Conservation (phyloP, 2,113 vertebrate genomes). For the Thymallus thymallus region DNA sequence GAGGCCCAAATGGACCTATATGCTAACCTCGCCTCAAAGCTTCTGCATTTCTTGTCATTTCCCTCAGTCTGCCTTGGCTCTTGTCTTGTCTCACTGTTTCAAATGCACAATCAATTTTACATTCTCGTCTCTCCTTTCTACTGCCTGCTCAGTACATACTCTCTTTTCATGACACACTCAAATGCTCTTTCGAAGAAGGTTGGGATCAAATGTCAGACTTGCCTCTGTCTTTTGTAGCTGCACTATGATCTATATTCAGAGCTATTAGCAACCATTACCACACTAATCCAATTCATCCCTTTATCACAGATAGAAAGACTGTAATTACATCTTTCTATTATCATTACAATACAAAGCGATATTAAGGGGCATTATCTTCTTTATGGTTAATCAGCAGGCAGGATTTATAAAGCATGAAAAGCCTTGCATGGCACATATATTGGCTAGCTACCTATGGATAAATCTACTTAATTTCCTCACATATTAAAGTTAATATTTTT, state of each 20-base stretch:
- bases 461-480: conserved; percentile 52
- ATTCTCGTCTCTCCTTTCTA: conserved; percentile 47
- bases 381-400: conserved; percentile 55
- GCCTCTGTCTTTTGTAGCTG: conserved; percentile 28
- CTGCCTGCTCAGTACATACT: conserved; percentile 1
- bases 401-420: conserved; percentile 36
- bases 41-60: conserved; percentile 56
- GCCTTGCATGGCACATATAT: conserved; percentile 25
- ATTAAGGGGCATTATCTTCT: conserved; percentile 43
- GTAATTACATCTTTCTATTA: conserved; percentile 47
- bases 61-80: conserved; percentile 12
- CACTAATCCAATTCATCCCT: conserved; percentile 37
- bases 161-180: conserved; percentile 7
- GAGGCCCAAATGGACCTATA: conserved; percentile 22
- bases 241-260: conserved; percentile 20
- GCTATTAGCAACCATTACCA: conserved; percentile 27
- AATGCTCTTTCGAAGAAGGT: conserved; percentile 59
- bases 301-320: conserved; percentile 48
- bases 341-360: conserved; percentile 48
- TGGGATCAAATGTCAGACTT: conserved; percentile 57
- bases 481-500: conserved; percentile 44
- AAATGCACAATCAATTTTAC: conserved; percentile 61
- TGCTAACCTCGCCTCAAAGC: conserved; percentile 14
- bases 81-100: conserved; percentile 40
- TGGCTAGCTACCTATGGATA: conserved; percentile 50